Conservation (phyloP, 2,888 invertebrate genomes). For the Drosophila colorata region DNA sequence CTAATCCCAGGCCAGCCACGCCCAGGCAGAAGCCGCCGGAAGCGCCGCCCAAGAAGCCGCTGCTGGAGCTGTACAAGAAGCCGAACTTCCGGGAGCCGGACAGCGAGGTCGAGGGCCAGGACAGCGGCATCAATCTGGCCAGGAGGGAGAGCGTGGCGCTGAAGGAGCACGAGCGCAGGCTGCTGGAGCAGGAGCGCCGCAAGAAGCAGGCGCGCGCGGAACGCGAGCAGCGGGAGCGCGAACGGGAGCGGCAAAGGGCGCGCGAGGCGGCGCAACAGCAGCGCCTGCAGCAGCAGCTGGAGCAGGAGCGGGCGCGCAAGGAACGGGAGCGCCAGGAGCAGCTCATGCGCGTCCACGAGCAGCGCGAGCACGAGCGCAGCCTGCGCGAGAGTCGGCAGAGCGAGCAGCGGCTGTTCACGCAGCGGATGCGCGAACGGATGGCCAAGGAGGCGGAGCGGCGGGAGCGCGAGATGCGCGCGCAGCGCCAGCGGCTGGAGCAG, state of each 20-base stretch:
- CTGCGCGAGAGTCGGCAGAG: neutral
- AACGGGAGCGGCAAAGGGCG: neutral
- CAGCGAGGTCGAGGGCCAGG: neutral
- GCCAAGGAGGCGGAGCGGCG: neutral
- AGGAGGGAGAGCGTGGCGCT: too few species aligned
- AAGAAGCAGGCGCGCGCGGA: constrained; percentile 3
- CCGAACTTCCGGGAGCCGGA: neutral
- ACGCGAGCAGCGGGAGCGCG: neutral
- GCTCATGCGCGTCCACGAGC: constrained; percentile 21
- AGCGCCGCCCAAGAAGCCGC: too few species aligned
- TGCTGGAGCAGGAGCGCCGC: constrained; percentile 7
- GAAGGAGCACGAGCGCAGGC: neutral
- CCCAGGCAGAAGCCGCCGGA: too few species aligned
- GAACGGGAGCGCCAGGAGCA: constrained; percentile 9
- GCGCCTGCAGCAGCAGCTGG: neutral
- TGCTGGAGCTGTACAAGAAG: constrained; percentile 13
- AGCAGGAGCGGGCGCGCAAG: constrained; percentile 2
- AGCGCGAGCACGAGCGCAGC: constrained; percentile 27
- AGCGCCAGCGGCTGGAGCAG: neutral
- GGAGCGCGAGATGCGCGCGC: constrained; percentile 1
- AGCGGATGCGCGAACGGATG: neutral
- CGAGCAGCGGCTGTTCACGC: neutral
- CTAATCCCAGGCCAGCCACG: too few species aligned
- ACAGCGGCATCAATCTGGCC: too few species aligned
- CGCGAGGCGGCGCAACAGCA: neutral